Evolutionary conservation across 2,888 invertebrate species (phyloP).

Genomic region (Drosophila quinaria): DNA sequence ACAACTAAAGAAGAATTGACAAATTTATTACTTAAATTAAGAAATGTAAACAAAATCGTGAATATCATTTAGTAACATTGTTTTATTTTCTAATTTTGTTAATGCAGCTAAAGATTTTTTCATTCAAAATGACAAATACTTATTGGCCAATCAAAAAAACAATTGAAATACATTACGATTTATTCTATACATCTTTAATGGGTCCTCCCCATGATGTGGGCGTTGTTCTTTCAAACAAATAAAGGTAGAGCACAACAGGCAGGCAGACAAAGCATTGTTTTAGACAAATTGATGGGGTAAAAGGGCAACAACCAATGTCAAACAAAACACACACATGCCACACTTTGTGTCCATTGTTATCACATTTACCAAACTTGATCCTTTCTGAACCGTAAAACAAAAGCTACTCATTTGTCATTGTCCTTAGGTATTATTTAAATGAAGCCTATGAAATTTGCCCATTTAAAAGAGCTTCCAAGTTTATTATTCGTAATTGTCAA

Average conservation of each 20-base stretch:
- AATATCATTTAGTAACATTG: neutral
- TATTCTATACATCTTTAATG: conserved; percentile 32
- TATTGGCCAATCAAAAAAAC: conserved; percentile 48
- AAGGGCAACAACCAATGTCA: conserved; percentile 55
- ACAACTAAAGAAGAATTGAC: neutral
- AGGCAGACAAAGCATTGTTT: conserved; percentile 49
- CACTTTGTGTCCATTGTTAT: conserved; percentile 57
- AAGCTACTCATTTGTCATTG: conserved; percentile 67
- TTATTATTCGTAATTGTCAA: conserved; percentile 53
- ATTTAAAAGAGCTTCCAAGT: conserved; percentile 42
- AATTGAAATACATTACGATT: conserved; percentile 27
- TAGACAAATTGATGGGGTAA: conserved; percentile 67
- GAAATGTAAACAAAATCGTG: neutral
- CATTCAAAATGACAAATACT: conserved; percentile 4
- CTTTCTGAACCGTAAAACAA: conserved; percentile 56
- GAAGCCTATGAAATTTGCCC: conserved; percentile 46
- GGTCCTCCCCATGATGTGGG: conserved; percentile 23
- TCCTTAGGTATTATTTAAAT: conserved; percentile 58
- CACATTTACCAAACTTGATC: conserved; percentile 63
- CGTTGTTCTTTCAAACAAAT: conserved; percentile 40
- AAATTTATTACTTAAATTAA: neutral
- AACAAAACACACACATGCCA: conserved; percentile 9
- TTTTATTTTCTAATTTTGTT: neutral
- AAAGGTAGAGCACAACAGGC: conserved; percentile 36
- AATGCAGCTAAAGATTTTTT: neutral